These are phyloP conservation scores for Pseudococcus viburni DNA, from an alignment of 2,888 invertebrate genomes.

Conservation along the genomic window DNA sequence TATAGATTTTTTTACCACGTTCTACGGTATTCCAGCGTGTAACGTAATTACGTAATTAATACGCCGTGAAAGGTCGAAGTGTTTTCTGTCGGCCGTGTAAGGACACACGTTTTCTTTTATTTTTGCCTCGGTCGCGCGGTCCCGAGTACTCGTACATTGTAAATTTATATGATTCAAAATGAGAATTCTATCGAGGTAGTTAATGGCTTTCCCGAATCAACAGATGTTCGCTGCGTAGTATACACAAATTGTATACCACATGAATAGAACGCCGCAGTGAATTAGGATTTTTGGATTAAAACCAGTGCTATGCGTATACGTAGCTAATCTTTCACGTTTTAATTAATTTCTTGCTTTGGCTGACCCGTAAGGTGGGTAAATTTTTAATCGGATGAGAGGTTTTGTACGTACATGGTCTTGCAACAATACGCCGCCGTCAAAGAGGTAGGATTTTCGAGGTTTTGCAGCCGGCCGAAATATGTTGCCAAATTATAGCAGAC, in stretches of 20 bases:
- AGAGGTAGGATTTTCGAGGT: neutral
- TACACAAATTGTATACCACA: neutral
- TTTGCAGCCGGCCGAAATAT: too few relatives aligned
- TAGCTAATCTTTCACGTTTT: constrained; percentile 31
- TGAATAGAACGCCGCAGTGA: constrained; percentile 16
- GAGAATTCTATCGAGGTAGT: constrained; percentile 38
- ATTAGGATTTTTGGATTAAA: constrained; percentile 21
- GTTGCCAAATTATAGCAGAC: too few relatives aligned
- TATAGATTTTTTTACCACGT: neutral
- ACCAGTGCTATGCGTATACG: neutral
- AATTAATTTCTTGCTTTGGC: constrained; percentile 30
- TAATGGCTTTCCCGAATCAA: constrained; percentile 40
- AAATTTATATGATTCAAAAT: constrained; percentile 8
- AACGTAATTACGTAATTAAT: constrained; percentile 48
- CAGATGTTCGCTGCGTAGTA: constrained; percentile 22
- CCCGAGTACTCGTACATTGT: neutral
- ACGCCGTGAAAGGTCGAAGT: constrained; percentile 43
- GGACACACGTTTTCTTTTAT: neutral
- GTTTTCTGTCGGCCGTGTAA: constrained; percentile 36
- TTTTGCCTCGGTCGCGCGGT: neutral
- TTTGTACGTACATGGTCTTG: neutral
- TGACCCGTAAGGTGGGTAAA: neutral
- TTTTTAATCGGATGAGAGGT: constrained; percentile 17
- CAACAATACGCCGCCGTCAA: neutral
- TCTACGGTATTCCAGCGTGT: neutral